A percentile compares a stretch with the other conserved stretches of the same genome.
phyloP scores from a whole-genome alignment of 1,140 invertebrate genomes.

The Acyrthosiphon pisum region DNA sequence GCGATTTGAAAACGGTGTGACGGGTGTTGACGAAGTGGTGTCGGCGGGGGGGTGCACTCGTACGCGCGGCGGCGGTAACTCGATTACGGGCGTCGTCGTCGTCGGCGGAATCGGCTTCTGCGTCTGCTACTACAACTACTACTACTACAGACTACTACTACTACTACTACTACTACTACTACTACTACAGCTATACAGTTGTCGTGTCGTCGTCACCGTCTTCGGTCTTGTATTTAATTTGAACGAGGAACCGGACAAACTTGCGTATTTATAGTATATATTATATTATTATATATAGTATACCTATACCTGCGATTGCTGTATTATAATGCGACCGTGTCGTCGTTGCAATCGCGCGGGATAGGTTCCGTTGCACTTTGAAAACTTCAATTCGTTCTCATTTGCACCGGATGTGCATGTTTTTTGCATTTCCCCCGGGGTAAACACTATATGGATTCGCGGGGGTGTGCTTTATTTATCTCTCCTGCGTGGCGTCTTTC shows the following conservation, averaged over 20 bases:
- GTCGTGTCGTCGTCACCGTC: background rate
- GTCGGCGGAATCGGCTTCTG: background rate
- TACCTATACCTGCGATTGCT: too few species aligned
- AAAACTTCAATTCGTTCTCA: constrained; percentile 43
- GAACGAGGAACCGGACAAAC: background rate
- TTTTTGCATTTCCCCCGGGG: constrained; percentile 43
- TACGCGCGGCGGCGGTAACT: background rate
- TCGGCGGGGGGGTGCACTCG: background rate
- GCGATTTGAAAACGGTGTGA: background rate
- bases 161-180: background rate
- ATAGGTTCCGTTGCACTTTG: constrained; percentile 13
- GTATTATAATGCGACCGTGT: background rate
- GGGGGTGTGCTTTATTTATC: background rate
- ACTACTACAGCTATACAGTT: too few species aligned
- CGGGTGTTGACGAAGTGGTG: background rate
- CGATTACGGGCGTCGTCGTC: constrained; percentile 14
- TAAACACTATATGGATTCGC: background rate
- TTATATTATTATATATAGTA: too few species aligned
- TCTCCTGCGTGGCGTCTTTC: background rate
- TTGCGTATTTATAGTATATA: background rate
- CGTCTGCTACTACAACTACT: background rate
- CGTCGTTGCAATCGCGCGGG: background rate
- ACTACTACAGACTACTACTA: background rate
- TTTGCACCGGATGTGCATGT: constrained; percentile 14
- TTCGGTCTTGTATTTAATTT: background rate